These are phyloP conservation scores for Propithecus perrieri DNA, from an alignment of 2,797 vertebrate genomes.

Conservation along the genomic window DNA sequence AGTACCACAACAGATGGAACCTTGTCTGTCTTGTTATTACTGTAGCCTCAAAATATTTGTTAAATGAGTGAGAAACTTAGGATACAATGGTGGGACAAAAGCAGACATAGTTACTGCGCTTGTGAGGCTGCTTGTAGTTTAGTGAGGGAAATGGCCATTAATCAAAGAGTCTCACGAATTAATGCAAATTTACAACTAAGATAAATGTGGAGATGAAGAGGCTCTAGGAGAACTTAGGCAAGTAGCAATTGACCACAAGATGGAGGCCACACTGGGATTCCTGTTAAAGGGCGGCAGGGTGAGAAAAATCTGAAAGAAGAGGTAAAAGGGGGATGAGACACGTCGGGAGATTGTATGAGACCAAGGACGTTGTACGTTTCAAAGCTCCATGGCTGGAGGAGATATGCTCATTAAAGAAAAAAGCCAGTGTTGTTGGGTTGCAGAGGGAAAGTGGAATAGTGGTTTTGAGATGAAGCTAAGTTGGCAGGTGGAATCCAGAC, in stretches of 20 bases:
- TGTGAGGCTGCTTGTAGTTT: not conserved
- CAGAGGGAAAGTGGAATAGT: not conserved
- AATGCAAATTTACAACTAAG: not conserved
- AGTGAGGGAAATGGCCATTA: not conserved
- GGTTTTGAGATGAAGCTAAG: not conserved
- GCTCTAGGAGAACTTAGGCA: not conserved
- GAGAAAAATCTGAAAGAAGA: not conserved
- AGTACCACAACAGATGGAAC: not conserved
- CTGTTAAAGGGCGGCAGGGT: not conserved
- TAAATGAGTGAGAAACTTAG: not conserved
- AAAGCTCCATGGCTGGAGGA: not conserved
- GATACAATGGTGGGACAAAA: not conserved
- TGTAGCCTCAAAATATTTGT: not conserved
- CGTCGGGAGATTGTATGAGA: not conserved
- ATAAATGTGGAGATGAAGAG: not conserved
- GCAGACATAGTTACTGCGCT: not conserved
- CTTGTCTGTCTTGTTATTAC: not conserved
- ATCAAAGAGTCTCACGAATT: not conserved
- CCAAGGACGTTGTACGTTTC: not conserved
- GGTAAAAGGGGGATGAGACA: not conserved
- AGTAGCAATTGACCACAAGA: not conserved
- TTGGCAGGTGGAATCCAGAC: not conserved
- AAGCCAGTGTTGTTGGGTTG: not conserved
- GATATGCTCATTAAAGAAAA: not conserved
- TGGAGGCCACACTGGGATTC: not conserved